Evolutionary conservation across 2,888 invertebrate genomes (phyloP), one percentile per base, ranked within the genome.

Genomic region (Abrostola tripartita): DNA sequence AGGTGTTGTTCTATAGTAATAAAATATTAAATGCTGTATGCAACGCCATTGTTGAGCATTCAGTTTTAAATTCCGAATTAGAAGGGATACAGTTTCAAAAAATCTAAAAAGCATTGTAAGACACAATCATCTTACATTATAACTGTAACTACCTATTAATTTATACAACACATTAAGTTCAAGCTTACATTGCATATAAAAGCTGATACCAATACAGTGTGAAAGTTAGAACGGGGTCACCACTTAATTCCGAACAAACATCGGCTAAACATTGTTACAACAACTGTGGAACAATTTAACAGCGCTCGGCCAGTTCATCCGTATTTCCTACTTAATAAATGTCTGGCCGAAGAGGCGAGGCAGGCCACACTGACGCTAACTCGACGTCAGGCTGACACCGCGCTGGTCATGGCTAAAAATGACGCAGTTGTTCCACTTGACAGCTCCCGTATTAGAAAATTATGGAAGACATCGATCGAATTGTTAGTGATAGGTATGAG

Each of bases 281-380:
- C 78, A 81, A 81, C 78, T 81, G 81, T 83, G 81, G 78, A 79
- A 81, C 78, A 81, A 84, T 75, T 85, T 81, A 68, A 78, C 73
- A 78, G 72, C 61, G 76, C 58, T 74, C 76, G 76, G 74, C 64
- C 72, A 71, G 84, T 81, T 79, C 79, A 79, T 85, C 81, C 84
- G 84, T 86, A 86, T 88, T 88, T 88, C 84, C 85, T 88, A 88
- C 85, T 91, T 90, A 89, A 90, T 92, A 91, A 91, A 88, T 83
- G 92, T 91, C 89, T 79, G 76, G 82, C 80, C 65, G 79, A 74
- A 73, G 76, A 81, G 74, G 74, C 61, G 78, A 77, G 79, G 78
- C 78, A 77, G 78, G 76, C 71, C 79, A 70, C 71, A 71, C 77
- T 85, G 92, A 92, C 90, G 82, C 79, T 92, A 92, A 92, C 89